A percentile compares a stretch with the other conserved stretches of the same genome.
phyloP scores from a whole-genome alignment of 1,140 invertebrate genomes.

The Thaumetopoea pityocampa region DNA sequence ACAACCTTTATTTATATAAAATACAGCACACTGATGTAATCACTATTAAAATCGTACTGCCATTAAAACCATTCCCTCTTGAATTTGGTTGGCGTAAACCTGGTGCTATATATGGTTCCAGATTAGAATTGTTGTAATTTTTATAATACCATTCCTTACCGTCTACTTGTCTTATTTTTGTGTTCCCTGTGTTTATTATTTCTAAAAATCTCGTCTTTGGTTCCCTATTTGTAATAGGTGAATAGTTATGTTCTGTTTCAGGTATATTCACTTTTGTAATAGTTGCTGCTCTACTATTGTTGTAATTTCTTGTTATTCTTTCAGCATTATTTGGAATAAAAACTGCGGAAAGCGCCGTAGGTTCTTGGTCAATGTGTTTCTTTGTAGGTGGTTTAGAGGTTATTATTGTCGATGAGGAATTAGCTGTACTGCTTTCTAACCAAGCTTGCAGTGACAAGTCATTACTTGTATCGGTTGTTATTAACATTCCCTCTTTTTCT shows the following conservation, averaged over 20 bases:
- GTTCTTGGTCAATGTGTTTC: conserved; percentile 49
- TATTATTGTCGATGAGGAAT: conserved; percentile 26
- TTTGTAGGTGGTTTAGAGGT: conserved; percentile 41
- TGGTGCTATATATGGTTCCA: conserved; percentile 81
- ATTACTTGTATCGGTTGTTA: conserved; percentile 63
- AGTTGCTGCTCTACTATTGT: conserved; percentile 53
- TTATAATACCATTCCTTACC: conserved; percentile 86
- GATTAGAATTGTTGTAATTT: conserved; percentile 84
- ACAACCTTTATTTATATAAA: too few species aligned
- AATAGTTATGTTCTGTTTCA: conserved; percentile 52
- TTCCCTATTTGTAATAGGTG: conserved; percentile 65
- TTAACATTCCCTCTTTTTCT: conserved; percentile 59
- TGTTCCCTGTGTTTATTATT: conserved; percentile 32
- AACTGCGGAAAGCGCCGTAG: conserved; percentile 51
- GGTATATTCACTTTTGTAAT: conserved; percentile 66
- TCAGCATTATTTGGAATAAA: conserved; percentile 51
- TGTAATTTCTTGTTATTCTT: conserved; percentile 32
- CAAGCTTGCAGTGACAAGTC: conserved; percentile 58
- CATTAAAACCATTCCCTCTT: conserved; percentile 13
- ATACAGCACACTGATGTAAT: too few species aligned
- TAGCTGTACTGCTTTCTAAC: conserved; percentile 51
- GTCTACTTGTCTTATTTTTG: conserved; percentile 58
- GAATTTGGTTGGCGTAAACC: conserved; percentile 42
- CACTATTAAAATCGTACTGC: conserved; percentile 13
- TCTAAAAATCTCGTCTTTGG: conserved; percentile 64